A percentile compares a stretch with the other conserved stretches of the same genome.
These are phyloP conservation scores for Microtus richardsoni DNA, from an alignment of 2,113 vertebrate genomes.

Conservation along the genomic window DNA sequence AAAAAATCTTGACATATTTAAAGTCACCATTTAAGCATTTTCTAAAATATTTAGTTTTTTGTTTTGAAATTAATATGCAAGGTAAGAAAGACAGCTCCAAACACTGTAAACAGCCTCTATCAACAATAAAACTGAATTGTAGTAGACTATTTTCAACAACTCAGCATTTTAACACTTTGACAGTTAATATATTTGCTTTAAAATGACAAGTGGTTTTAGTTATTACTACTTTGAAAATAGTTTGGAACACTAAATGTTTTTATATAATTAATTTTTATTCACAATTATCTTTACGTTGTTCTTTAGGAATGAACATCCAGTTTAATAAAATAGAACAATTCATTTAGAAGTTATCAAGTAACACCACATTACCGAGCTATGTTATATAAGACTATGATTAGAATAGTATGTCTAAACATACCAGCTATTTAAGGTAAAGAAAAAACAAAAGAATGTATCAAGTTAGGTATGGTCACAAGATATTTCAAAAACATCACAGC, in stretches of 20 bases:
- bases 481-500: conserved; percentile 37
- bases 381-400: conserved; percentile 12
- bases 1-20: conserved; percentile 40
- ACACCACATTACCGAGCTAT: neutral
- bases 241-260: conserved; percentile 59
- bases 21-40: conserved; percentile 44
- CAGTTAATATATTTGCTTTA: conserved; percentile 44
- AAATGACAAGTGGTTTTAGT: conserved; percentile 46
- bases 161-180: conserved; percentile 47
- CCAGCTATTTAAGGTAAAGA: conserved; percentile 55
- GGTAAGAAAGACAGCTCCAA: conserved; percentile 15
- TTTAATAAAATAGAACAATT: conserved; percentile 51
- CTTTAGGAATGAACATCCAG: neutral
- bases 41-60: conserved; percentile 41
- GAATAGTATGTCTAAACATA: neutral
- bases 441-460: conserved; percentile 34
- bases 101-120: neutral
- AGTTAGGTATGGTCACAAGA: conserved; percentile 20
- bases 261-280: conserved; percentile 23
- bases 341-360: conserved; percentile 29
- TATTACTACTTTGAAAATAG: conserved; percentile 60
- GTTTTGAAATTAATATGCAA: conserved; percentile 48
- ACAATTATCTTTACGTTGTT: conserved; percentile 55
- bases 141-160: conserved; percentile 33
- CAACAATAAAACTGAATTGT: conserved; percentile 52